Conservation (phyloP, 1,140 invertebrate genomes). For the Macrobrachium rosenbergii region DNA sequence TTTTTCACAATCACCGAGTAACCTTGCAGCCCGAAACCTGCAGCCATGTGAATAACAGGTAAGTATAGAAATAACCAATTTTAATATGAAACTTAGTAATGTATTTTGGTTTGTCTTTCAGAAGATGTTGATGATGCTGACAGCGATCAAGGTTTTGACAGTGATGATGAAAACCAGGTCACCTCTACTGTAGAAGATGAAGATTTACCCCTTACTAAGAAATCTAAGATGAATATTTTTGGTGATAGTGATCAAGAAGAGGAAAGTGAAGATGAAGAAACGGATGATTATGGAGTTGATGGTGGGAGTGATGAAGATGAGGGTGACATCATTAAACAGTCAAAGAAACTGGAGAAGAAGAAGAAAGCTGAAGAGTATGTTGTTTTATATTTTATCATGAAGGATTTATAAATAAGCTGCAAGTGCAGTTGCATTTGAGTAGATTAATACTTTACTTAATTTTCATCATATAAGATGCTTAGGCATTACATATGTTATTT, state of each 20-base stretch:
- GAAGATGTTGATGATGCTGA: conserved; percentile 32
- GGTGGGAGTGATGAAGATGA: conserved; percentile 77
- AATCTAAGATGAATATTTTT: conserved; percentile 69
- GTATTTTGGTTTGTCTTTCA: neutral
- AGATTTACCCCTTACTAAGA: conserved; percentile 71
- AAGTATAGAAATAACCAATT: too few species aligned
- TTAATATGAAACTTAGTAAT: neutral
- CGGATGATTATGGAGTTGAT: conserved; percentile 69
- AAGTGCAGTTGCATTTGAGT: neutral
- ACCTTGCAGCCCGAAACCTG: too few species aligned
- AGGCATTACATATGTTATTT: neutral
- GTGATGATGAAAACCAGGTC: conserved; percentile 35
- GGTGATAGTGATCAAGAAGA: conserved; percentile 77
- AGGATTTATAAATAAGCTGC: conserved; percentile 68
- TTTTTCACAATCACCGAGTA: too few species aligned
- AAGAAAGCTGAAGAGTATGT: conserved; percentile 76
- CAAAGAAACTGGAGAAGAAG: conserved; percentile 84
- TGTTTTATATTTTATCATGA: conserved; percentile 79
- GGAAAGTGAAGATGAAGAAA: conserved; percentile 68
- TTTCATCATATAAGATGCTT: neutral
- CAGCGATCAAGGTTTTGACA: conserved; percentile 30
- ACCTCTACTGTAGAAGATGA: conserved; percentile 26
- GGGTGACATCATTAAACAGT: conserved; percentile 80
- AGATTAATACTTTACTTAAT: neutral
- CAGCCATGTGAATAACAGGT: too few species aligned